A percentile compares a stretch with the other conserved stretches of the same genome.
These are phyloP conservation scores for Alcis repandata DNA, from an alignment of 2,888 invertebrate genomes.

Conservation along the genomic window DNA sequence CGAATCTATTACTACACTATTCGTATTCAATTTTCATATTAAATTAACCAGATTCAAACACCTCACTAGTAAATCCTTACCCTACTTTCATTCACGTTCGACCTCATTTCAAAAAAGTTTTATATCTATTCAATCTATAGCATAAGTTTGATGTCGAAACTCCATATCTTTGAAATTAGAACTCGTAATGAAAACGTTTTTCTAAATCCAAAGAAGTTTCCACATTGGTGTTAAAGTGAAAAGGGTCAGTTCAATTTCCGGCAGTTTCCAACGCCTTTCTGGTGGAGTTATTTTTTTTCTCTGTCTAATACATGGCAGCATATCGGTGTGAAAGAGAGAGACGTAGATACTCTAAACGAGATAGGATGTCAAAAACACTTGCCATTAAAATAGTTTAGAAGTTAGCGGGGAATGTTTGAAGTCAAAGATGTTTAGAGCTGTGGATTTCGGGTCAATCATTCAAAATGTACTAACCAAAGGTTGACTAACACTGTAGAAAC, in stretches of 20 bases:
- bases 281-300: conserved; percentile 20
- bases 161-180: conserved; percentile 15
- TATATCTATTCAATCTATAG: background rate
- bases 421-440: no score
- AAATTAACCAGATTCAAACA: no score
- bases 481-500: no score
- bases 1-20: no score
- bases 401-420: conserved; percentile 40
- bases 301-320: conserved; percentile 13
- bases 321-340: conserved; percentile 17
- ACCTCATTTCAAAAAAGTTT: background rate
- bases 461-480: no score
- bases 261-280: conserved; percentile 41
- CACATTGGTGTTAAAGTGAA: conserved; percentile 56
- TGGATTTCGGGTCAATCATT: no score
- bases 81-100: background rate
- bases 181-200: conserved; percentile 28
- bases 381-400: conserved; percentile 66
- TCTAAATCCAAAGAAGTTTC: conserved; percentile 32
- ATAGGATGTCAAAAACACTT: conserved; percentile 64
- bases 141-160: conserved; percentile 5
- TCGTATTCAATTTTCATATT: no score
- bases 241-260: conserved; percentile 74
- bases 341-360: conserved; percentile 33
- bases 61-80: background rate